Percentiles rank a stretch among this genome's conserved stretches.
Evolutionary conservation across 1,140 invertebrate genomes (phyloP).

Genomic region (Polypedilum pembai): DNA sequence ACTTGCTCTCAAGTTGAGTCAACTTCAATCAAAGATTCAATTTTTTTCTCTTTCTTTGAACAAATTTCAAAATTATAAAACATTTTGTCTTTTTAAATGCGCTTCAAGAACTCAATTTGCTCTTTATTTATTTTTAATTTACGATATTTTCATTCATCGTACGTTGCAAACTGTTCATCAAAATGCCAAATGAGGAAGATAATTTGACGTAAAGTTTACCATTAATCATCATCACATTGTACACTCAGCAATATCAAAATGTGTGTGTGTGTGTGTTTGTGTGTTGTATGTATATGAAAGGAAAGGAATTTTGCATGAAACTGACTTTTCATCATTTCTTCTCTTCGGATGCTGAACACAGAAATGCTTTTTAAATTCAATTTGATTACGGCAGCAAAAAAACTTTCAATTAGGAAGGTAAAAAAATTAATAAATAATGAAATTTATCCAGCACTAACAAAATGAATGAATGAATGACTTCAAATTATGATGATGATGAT

Average conservation of each 20-base stretch:
- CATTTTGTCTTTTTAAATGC: not conserved
- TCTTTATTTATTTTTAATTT: not conserved
- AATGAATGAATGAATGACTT: not conserved
- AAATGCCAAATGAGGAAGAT: slow-evolving; percentile 19
- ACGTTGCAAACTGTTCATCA: slow-evolving; percentile 11
- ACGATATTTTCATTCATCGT: not conserved
- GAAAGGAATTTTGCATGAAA: not conserved
- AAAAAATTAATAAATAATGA: not conserved
- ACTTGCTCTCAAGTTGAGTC: not conserved
- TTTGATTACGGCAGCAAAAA: not conserved
- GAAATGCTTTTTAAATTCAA: not conserved
- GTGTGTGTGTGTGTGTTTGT: no score
- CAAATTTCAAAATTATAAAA: not conserved
- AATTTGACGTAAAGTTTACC: slow-evolving; percentile 26
- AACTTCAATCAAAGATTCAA: slow-evolving; percentile 3
- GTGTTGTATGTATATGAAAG: no score
- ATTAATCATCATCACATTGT: slow-evolving; percentile 25
- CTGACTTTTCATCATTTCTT: slow-evolving; percentile 13
- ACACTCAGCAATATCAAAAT: not conserved
- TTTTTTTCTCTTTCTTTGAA: not conserved
- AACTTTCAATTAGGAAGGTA: not conserved
- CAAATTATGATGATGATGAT: not conserved
- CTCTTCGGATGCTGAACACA: not conserved
- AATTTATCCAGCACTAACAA: not conserved
- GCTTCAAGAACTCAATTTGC: not conserved